Base-by-base conservation (phyloP, 2,113 vertebrate genomes). In the Hiodon alosoides region DNA sequence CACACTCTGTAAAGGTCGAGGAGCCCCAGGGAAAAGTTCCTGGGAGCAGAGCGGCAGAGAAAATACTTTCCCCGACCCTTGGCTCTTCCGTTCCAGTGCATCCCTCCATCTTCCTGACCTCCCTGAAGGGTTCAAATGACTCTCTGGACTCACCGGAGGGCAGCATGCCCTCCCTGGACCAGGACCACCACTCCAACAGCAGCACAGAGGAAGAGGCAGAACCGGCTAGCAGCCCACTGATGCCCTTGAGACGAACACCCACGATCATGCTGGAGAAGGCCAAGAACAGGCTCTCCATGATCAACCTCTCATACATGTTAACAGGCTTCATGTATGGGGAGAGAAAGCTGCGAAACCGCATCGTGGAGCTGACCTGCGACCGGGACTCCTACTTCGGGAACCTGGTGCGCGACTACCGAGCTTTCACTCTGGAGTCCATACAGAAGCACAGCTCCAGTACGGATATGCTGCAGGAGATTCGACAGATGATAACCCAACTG, bases 401-500 rank as follows among this genome's bases (percentile, higher is more conserved):
- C 81, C 88, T 98, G 80, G 95, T 99, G 77, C 91, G 81, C 81
- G 96, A 99, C 84, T 96, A 98, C 74, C 91, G 90, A 13, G 85
- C 93, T 0, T 99, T 96, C 85, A 98, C 94, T 58, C 82, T 98
- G 86, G 97, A 98, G 84, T 96, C 94, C 81, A 95, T 98, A 94
- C 84, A 82, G 0, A 95, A 91, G 51, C 97, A 98, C 85, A 73
- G 80, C 17, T 93, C 95, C 75, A 94, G 96, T 87, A 98, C 96
- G 0, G 96, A 98, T 87, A 93, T 99, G 91, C 80, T 99, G 7
- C 97, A 99, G 87, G 97, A 98, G 89, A 97, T 99, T 77, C 90
- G 97, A 14, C 93, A 96, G 89, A 98, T 98, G 95, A 94, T 98
- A 91, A 99, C 96, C 0, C 97, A 99, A 78, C 92, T 99, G 78